Conservation (phyloP, 2,113 vertebrate species). For the Narcine bancroftii region DNA sequence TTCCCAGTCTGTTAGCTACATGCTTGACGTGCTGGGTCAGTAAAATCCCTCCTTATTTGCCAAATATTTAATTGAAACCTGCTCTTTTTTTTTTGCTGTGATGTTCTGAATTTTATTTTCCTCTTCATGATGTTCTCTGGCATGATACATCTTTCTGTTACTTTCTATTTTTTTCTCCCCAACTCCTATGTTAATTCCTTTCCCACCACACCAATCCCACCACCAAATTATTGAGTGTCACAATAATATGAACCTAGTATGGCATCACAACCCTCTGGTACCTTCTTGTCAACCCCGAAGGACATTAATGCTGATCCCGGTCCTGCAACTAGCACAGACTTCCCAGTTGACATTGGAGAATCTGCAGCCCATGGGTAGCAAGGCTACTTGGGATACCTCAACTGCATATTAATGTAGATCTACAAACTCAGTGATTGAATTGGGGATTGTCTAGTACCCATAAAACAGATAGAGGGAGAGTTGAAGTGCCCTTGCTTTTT, state of each 20-base stretch:
- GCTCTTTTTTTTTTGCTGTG: slow-evolving; percentile 4
- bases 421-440: neutral
- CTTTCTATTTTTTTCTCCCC: neutral
- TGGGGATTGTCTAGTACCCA: neutral
- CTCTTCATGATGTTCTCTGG: neutral
- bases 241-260: neutral
- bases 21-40: neutral
- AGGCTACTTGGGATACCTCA: neutral
- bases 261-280: neutral
- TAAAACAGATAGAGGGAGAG: neutral
- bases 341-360: neutral
- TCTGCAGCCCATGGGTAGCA: too few relatives aligned
- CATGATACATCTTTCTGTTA: neutral
- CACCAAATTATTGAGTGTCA: neutral
- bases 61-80: slow-evolving; percentile 20
- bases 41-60: slow-evolving; percentile 24
- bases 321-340: neutral
- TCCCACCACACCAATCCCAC: too few relatives aligned
- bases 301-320: neutral
- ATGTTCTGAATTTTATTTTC: neutral
- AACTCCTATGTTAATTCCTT: neutral
- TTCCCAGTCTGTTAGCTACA: slow-evolving; percentile 15
- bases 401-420: neutral
- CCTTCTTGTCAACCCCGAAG: neutral
- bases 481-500: neutral